Base-by-base conservation (phyloP, 1,140 invertebrate genomes). In the Drosophila sucinea region DNA sequence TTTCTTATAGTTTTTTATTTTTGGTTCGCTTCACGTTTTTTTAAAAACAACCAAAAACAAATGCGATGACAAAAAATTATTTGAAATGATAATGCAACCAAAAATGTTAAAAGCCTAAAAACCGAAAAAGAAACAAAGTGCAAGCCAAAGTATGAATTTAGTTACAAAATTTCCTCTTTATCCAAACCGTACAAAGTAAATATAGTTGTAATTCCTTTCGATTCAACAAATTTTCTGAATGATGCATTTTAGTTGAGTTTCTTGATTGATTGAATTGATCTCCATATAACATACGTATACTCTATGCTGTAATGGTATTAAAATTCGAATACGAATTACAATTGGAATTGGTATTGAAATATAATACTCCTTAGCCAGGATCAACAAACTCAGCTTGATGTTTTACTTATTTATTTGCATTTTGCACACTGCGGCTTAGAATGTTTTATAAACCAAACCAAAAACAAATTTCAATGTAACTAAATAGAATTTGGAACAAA, bases 161-260 rank as follows among this genome's bases (percentile, higher is more conserved):
- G 84, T 91, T 91, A 91, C 90, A 91, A 91, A 91, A 91, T 91
- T 91, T 91, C 87, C 90, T 91, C 90, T 91, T 91, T 91, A 90
- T 86, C 90, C 90, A 91, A 84, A 90, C 83, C 83, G 84, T 86
- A 86, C 76, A 63, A 51, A 35, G 83, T 86, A 89, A 87, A 79
- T 62, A 81, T 91, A 91, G 87, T 91, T 90, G 86, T 91, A 91
- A 91, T 84, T 77, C 80, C 89, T 82, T 83, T 86, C 67, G 64
- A 87, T 86, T 86, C 67, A 73, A 87, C 17, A 17, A 80, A 87
- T 89, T 89, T 91, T 83, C 76, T 79, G 90, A 91, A 91, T 91
- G 82, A 77, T 79, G 78, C 79, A 84, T 87, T 84, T 86, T 87
- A 90, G 86, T 82, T 90, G 81, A 90, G 81, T 86, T 90, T 86